These are phyloP conservation scores for Laupala kohalensis DNA, from an alignment of 1,140 invertebrate species.

Conservation along the genomic window DNA sequence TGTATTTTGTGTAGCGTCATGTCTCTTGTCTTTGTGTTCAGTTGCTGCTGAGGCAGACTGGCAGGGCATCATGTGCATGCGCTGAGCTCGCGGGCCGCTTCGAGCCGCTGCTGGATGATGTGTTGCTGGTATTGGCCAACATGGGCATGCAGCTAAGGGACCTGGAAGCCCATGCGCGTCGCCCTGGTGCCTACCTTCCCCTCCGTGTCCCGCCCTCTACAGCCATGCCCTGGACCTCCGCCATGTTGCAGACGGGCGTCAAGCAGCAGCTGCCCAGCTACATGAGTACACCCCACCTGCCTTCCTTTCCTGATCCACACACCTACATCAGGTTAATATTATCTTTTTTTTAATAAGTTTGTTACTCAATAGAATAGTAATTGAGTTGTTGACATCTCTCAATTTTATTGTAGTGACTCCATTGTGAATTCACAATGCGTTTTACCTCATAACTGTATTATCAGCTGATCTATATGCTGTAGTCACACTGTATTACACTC, in stretches of 20 bases:
- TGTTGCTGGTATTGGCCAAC: conserved; percentile 72
- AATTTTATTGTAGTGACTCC: too few relatives aligned
- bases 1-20: too few relatives aligned
- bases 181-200: conserved; percentile 41
- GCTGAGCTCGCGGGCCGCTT: conserved; percentile 79
- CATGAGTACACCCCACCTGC: conserved; percentile 82
- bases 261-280: conserved; percentile 69
- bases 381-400: too few relatives aligned
- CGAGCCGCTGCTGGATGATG: conserved; percentile 75
- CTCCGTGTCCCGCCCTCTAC: conserved; percentile 48
- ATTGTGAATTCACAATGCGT: too few relatives aligned
- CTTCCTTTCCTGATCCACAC: conserved; percentile 88
- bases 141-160: conserved; percentile 64
- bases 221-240: conserved; percentile 46
- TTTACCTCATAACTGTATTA: too few relatives aligned
- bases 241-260: conserved; percentile 77
- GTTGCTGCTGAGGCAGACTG: conserved; percentile 69
- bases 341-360: too few relatives aligned
- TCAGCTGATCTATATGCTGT: too few relatives aligned
- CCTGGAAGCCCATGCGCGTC: conserved; percentile 53
- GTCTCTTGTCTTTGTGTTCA: too few relatives aligned
- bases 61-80: conserved; percentile 61
- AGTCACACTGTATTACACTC: too few relatives aligned
- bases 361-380: too few relatives aligned
- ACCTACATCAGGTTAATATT: conserved; percentile 88